phyloP scores from a whole-genome alignment of 1,140 invertebrate genomes.

The Choristoneura fumiferana region DNA sequence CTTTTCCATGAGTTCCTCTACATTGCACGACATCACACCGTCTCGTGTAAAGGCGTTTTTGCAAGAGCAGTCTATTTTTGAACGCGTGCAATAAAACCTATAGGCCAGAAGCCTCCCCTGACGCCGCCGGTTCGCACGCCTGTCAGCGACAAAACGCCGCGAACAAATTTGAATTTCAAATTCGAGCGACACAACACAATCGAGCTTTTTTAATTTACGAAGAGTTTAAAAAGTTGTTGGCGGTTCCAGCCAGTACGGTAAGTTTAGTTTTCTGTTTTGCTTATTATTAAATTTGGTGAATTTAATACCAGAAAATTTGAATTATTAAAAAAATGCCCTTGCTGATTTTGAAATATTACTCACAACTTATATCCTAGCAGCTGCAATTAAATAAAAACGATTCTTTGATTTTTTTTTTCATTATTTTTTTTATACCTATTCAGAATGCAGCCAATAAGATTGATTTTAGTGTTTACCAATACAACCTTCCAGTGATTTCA shows the following conservation, averaged over 20 bases:
- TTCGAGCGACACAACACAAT: background rate
- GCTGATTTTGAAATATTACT: no score
- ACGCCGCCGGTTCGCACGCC: conserved; percentile 34
- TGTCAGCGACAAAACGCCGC: conserved; percentile 7
- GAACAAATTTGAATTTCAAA: conserved; percentile 12
- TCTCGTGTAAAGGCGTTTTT: conserved; percentile 30
- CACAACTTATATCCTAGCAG: no score
- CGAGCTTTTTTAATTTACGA: conserved; percentile 8
- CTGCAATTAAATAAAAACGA: no score
- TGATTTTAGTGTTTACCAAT: no score
- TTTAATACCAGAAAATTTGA: no score
- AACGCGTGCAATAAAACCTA: conserved; percentile 32
- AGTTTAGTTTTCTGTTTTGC: conserved; percentile 19
- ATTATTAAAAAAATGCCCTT: no score
- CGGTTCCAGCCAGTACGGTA: conserved; percentile 9
- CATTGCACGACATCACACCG: conserved; percentile 20
- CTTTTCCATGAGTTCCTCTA: no score
- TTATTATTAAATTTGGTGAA: background rate
- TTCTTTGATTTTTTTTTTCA: no score
- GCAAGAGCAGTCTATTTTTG: conserved; percentile 38
- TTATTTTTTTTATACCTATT: no score
- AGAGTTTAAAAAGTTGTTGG: conserved; percentile 10
- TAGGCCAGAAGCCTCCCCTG: conserved; percentile 49
- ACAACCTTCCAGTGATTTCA: no score
- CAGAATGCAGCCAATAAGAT: no score